These are phyloP conservation scores for Alouatta palliata DNA, from an alignment of 2,113 vertebrate species.

Conservation along the genomic window DNA sequence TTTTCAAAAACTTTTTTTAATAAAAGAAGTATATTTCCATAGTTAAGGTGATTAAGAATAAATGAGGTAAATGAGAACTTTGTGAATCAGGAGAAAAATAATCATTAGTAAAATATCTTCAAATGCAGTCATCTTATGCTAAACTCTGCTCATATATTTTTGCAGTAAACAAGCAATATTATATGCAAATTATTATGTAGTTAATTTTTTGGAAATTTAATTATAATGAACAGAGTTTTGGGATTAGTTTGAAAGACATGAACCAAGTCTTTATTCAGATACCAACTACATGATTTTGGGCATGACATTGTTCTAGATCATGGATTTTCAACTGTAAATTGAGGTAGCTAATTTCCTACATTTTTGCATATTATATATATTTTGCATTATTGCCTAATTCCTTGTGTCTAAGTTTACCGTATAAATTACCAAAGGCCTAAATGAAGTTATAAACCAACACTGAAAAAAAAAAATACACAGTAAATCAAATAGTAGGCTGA, in stretches of 20 bases:
- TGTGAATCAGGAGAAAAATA: constrained; percentile 25
- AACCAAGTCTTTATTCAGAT: not conserved
- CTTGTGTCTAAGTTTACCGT: not conserved
- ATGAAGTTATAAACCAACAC: not conserved
- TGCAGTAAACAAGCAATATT: not conserved
- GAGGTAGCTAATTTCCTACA: not conserved
- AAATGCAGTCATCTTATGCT: not conserved
- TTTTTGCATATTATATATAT: not conserved
- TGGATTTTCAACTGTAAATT: not conserved
- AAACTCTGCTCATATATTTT: not conserved
- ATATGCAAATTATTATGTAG: not conserved
- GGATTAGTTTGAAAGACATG: not conserved
- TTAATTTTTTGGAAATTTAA: not conserved
- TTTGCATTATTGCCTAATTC: not conserved
- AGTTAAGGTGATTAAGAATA: constrained; percentile 26
- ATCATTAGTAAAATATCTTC: not conserved
- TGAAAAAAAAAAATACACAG: not conserved
- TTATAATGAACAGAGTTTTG: not conserved
- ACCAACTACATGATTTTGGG: not conserved
- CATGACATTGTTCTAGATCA: not conserved
- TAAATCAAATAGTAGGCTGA: not conserved
- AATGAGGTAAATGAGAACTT: constrained; percentile 48
- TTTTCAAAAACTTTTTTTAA: constrained; percentile 63
- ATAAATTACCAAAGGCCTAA: not conserved
- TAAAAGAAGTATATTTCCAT: constrained; percentile 40